Conservation (phyloP, 1,140 invertebrate genomes). For the Spodoptera litura region DNA sequence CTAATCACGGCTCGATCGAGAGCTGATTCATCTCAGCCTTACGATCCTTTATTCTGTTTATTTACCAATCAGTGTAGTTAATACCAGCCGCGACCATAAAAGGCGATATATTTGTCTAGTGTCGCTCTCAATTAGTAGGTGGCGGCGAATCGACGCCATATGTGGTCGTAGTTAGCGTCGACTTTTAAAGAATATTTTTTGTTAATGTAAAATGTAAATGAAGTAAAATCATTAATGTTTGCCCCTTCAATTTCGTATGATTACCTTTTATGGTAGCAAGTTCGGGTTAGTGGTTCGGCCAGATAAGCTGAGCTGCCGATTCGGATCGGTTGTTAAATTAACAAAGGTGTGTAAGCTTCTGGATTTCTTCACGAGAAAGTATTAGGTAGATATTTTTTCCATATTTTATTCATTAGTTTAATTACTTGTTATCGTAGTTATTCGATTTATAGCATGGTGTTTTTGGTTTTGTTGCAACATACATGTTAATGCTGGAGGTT, state of each 20-base stretch:
- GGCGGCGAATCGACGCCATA: slow-evolving; percentile 78
- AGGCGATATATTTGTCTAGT: slow-evolving; percentile 83
- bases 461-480: no score
- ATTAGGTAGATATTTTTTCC: no score
- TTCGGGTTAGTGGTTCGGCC: slow-evolving; percentile 50
- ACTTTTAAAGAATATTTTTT: slow-evolving; percentile 78
- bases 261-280: slow-evolving; percentile 67
- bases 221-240: slow-evolving; percentile 82
- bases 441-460: no score
- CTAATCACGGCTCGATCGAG: slow-evolving; percentile 82
- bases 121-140: slow-evolving; percentile 82
- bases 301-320: slow-evolving; percentile 26
- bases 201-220: slow-evolving; percentile 80
- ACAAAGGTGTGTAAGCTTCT: neutral
- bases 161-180: slow-evolving; percentile 78
- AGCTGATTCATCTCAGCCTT: slow-evolving; percentile 79
- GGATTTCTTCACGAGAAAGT: neutral
- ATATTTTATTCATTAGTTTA: no score
- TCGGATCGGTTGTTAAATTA: slow-evolving; percentile 1
- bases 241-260: slow-evolving; percentile 67
- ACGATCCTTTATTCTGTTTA: slow-evolving; percentile 76
- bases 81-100: slow-evolving; percentile 79
- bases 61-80: slow-evolving; percentile 82
- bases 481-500: no score
- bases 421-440: no score